phyloP scores from a whole-genome alignment of 2,113 vertebrate species.

The Ailurus styani region DNA sequence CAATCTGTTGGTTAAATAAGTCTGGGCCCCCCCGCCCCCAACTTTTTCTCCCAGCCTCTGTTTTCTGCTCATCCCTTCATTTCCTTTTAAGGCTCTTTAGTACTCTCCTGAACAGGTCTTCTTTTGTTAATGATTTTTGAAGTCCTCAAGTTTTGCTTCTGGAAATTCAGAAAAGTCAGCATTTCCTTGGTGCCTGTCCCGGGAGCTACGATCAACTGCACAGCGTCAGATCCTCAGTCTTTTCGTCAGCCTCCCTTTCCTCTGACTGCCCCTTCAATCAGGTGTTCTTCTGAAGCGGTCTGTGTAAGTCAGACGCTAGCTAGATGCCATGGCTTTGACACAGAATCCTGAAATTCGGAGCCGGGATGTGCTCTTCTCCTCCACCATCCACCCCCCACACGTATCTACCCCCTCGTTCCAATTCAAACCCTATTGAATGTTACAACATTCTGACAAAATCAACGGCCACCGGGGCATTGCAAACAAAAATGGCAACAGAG shows the following conservation, averaged over 20 bases:
- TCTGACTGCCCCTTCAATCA: not conserved
- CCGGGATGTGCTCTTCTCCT: not conserved
- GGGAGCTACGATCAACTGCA: not conserved
- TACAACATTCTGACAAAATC: not conserved
- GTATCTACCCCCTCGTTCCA: not conserved
- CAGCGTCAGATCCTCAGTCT: not conserved
- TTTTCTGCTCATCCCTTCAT: not conserved
- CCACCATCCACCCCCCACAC: not conserved
- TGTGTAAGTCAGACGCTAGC: not conserved
- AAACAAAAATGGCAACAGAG: not conserved
- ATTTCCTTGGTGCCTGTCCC: not conserved
- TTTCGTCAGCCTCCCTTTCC: not conserved
- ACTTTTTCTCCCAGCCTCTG: not conserved
- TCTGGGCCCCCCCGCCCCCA: not conserved
- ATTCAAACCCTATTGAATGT: not conserved
- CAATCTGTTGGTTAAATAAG: not conserved
- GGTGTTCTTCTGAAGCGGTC: not conserved
- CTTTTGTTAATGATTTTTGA: not conserved
- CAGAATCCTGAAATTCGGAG: not conserved
- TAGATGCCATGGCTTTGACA: not conserved
- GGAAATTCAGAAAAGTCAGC: not conserved
- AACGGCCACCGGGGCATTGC: not conserved
- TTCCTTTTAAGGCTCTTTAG: not conserved
- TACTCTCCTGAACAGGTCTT: not conserved
- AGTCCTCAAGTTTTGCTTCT: not conserved